Conservation (phyloP, 2,113 vertebrate species). For the Bagarius yarrelli region DNA sequence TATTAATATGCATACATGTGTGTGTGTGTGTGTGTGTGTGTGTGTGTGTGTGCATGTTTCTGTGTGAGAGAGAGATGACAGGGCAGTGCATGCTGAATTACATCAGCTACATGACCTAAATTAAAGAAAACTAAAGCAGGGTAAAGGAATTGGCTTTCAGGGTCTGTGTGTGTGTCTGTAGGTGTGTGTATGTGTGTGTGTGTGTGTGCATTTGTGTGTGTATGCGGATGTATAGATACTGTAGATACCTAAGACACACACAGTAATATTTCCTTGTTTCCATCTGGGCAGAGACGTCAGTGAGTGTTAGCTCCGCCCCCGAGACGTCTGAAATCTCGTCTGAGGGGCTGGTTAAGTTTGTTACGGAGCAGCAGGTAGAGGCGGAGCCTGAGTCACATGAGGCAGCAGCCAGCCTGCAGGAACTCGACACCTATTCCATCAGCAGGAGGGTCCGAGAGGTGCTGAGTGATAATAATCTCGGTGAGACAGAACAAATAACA, state of each 20-base stretch:
- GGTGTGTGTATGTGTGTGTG: conserved; percentile 9
- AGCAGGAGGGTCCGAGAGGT: conserved; percentile 90
- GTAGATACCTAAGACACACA: conserved; percentile 32
- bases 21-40: conserved; percentile 29
- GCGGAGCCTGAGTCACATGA: conserved; percentile 71
- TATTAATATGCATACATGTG: conserved; percentile 30
- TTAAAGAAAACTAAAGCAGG: conserved; percentile 77
- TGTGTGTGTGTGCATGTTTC: conserved; percentile 4
- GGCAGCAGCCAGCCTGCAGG: conserved; percentile 82
- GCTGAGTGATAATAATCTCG: conserved; percentile 87
- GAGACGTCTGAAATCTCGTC: conserved; percentile 83
- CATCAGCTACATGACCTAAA: conserved; percentile 82
- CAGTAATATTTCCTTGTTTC: not conserved
- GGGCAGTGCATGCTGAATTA: conserved; percentile 85
- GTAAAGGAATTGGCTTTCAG: conserved; percentile 45
- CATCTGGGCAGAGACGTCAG: conserved; percentile 78
- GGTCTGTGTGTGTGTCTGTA: conserved; percentile 27
- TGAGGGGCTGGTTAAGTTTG: conserved; percentile 83
- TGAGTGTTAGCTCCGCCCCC: conserved; percentile 85
- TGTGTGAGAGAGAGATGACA: conserved; percentile 70
- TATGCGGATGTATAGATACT: conserved; percentile 41
- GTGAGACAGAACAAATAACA: conserved; percentile 63
- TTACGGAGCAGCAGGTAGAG: conserved; percentile 82
- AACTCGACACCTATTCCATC: conserved; percentile 88
- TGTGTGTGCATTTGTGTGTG: conserved; percentile 26